Evolutionary conservation across 2,888 invertebrate species (phyloP).

Genomic region (Esperia sulphurella): DNA sequence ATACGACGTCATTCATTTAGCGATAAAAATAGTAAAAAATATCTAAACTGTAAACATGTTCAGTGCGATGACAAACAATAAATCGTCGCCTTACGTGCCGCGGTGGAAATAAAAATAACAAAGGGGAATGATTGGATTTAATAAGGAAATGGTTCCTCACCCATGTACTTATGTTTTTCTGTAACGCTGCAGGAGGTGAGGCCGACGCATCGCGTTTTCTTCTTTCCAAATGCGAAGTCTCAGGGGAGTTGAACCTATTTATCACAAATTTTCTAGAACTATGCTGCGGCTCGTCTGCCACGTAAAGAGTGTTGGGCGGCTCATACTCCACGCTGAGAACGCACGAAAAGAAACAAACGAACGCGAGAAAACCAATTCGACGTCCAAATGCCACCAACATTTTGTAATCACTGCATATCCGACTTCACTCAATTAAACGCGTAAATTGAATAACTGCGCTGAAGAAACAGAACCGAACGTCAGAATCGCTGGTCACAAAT

Average conservation of each 20-base stretch:
- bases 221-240: constrained; percentile 40
- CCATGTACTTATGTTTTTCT: constrained; percentile 72
- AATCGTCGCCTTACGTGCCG: constrained; percentile 24
- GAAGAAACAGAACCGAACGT: not conserved
- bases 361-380: constrained; percentile 44
- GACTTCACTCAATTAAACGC: constrained; percentile 41
- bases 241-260: constrained; percentile 38
- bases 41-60: constrained; percentile 20
- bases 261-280: constrained; percentile 47
- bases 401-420: constrained; percentile 69
- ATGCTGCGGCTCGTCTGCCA: constrained; percentile 40
- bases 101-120: constrained; percentile 33
- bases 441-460: constrained; percentile 41
- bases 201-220: constrained; percentile 60
- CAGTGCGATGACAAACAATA: constrained; percentile 24
- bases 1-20: constrained; percentile 14
- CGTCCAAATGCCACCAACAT: constrained; percentile 62
- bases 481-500: not conserved
- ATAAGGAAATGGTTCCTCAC: constrained; percentile 59
- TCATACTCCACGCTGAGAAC: constrained; percentile 50
- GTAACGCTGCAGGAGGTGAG: constrained; percentile 40
- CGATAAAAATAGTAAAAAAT: constrained; percentile 42
- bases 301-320: constrained; percentile 51
- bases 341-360: constrained; percentile 49
- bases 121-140: constrained; percentile 42